A percentile compares a stretch with the other conserved stretches of the same genome.
Conservation (phyloP, 2,797 vertebrate species). For the Myiotriccus ornatus region DNA sequence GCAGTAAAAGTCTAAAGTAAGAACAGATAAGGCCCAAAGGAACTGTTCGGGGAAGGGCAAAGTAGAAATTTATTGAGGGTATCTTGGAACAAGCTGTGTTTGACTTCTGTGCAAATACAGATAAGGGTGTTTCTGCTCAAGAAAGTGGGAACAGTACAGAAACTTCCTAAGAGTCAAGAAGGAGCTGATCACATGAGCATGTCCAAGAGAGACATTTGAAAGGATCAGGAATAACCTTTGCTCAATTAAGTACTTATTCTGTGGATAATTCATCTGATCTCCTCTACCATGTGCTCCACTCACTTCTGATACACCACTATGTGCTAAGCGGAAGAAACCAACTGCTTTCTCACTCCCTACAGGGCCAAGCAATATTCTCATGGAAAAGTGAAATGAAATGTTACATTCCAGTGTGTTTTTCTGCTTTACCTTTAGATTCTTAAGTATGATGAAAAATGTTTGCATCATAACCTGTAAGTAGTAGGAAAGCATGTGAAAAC, state of each 20-base stretch:
- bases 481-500: not conserved
- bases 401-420: not conserved
- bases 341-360: not conserved
- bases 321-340: not conserved
- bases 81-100: not conserved
- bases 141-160: not conserved
- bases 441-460: not conserved
- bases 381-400: not conserved
- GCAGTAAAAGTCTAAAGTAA: conserved; percentile 19
- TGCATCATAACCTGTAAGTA: not conserved
- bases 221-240: not conserved
- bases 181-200: not conserved
- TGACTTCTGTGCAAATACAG: not conserved
- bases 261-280: not conserved
- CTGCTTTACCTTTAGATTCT: not conserved
- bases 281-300: not conserved
- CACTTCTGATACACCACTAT: not conserved
- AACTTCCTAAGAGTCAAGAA: not conserved
- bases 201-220: not conserved
- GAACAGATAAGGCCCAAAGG: not conserved
- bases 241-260: not conserved
- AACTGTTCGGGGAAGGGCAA: conserved; percentile 12
- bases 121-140: not conserved
- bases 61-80: not conserved
- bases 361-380: not conserved